These are phyloP conservation scores for Poecile montanus DNA, from an alignment of 2,797 vertebrate species.

Conservation along the genomic window DNA sequence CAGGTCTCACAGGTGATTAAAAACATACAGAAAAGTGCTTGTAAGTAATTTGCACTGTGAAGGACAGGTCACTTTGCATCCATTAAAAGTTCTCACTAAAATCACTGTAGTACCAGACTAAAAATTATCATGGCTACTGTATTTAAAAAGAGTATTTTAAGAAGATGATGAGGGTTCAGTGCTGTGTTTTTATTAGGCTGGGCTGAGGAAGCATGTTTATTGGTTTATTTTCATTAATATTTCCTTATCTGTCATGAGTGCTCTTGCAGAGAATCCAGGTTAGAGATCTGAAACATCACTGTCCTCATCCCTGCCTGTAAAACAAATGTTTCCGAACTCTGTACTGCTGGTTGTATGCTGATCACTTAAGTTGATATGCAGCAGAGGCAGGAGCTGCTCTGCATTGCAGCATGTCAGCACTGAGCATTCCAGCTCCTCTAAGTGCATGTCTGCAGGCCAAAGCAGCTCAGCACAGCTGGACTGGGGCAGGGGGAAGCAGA, in stretches of 20 bases:
- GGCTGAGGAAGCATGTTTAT: not conserved
- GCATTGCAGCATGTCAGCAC: constrained; percentile 44
- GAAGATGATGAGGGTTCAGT: not conserved
- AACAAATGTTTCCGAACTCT: not conserved
- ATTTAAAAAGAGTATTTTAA: not conserved
- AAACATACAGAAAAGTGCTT: not conserved
- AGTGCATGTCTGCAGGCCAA: not conserved
- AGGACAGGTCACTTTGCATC: not conserved
- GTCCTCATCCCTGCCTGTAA: not conserved
- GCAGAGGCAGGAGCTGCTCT: constrained; percentile 42
- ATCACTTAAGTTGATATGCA: not conserved
- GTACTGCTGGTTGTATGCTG: not conserved
- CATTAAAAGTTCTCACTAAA: not conserved
- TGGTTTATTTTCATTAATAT: not conserved
- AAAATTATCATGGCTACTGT: not conserved
- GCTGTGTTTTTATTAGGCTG: not conserved
- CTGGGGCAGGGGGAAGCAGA: not conserved
- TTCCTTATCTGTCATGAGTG: not conserved
- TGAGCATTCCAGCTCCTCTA: constrained; percentile 8
- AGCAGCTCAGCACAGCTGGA: not conserved
- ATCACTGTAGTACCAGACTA: not conserved
- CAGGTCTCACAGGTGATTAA: not conserved
- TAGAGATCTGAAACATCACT: not conserved
- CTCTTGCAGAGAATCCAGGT: not conserved
- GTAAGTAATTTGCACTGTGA: not conserved